phyloP scores from a whole-genome alignment of 2,797 vertebrate species.

The Sylvilagus floridanus region DNA sequence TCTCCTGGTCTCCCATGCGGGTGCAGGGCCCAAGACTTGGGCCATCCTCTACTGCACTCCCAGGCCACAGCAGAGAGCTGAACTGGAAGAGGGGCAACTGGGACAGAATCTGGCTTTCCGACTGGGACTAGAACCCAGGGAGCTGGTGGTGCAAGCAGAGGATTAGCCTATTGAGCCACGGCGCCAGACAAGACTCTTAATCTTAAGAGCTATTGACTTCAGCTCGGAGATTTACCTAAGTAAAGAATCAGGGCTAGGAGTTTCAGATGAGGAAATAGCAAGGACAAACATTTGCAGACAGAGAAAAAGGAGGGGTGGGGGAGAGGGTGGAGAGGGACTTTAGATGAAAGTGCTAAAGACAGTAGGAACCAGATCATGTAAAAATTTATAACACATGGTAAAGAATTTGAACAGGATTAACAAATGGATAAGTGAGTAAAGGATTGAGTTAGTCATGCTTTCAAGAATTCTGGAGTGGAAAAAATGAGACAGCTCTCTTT shows the following conservation, averaged over 20 bases:
- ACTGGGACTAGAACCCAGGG: too few species aligned
- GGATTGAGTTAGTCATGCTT: background rate
- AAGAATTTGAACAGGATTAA: background rate
- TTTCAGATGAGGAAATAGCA: background rate
- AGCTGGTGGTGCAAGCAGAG: too few species aligned
- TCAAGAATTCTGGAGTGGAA: background rate
- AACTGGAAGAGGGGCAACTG: too few species aligned
- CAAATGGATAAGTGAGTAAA: background rate
- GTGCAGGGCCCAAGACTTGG: too few species aligned
- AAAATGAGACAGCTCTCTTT: background rate
- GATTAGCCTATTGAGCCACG: too few species aligned
- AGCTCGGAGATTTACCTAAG: background rate
- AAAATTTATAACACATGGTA: fast-evolving
- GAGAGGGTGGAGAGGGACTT: too few species aligned
- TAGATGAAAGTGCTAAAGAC: too few species aligned
- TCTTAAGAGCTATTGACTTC: background rate
- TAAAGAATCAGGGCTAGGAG: fast-evolving
- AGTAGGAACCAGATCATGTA: background rate
- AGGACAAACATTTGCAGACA: too few species aligned
- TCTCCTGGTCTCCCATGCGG: too few species aligned
- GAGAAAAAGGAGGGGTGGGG: fast-evolving
- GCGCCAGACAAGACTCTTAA: background rate
- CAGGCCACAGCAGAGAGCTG: too few species aligned
- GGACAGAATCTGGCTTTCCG: too few species aligned
- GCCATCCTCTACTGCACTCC: too few species aligned